Percentiles rank a stretch among this genome's conserved stretches.
These are phyloP conservation scores for Spisula solida DNA, from an alignment of 2,888 invertebrate species.

Conservation along the genomic window DNA sequence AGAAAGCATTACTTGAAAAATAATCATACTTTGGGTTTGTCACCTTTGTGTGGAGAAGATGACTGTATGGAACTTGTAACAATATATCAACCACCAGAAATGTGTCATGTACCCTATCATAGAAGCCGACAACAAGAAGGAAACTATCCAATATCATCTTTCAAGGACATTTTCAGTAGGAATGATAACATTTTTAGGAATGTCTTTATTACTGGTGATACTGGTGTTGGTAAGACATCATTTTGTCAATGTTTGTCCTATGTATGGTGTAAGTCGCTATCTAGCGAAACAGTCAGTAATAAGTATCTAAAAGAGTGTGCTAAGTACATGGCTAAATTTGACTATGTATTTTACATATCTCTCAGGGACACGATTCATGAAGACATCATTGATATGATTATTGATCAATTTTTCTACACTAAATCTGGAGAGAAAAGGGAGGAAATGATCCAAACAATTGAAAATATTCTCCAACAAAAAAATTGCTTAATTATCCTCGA, in stretches of 20 bases:
- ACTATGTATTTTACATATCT: constrained; percentile 5
- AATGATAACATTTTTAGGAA: not conserved
- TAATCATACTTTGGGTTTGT: not conserved
- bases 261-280: not conserved
- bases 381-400: not conserved
- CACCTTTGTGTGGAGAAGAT: not conserved
- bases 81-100: not conserved
- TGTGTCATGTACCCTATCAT: not conserved
- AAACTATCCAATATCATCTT: not conserved
- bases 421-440: not conserved
- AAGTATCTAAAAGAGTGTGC: not conserved
- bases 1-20: not conserved
- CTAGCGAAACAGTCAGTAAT: not conserved
- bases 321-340: not conserved
- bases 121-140: not conserved
- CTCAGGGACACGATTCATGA: not conserved
- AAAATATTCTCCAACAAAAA: not conserved
- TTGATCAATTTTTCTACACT: not conserved
- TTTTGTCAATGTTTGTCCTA: not conserved
- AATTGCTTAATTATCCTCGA: not conserved
- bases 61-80: not conserved
- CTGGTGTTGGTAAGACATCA: constrained; percentile 6
- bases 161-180: not conserved
- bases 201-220: not conserved
- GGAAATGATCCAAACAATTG: not conserved